Evolutionary conservation across 2,888 invertebrate species (phyloP).

Genomic region (Dimorphilus gyrociliatus): DNA sequence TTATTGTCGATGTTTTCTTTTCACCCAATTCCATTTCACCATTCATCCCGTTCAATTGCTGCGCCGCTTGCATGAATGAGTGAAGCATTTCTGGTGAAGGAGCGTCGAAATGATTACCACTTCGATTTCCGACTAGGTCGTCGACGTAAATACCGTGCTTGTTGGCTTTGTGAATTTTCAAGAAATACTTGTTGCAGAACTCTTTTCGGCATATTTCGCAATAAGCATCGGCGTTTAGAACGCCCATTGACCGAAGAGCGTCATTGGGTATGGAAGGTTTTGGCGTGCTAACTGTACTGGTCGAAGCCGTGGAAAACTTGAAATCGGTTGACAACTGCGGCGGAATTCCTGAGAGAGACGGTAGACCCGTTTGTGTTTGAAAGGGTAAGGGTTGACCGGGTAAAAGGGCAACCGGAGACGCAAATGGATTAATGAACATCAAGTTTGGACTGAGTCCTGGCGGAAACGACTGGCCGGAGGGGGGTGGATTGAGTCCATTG

Average conservation of each 20-base stretch:
- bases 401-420: constrained; percentile 28
- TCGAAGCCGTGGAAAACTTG: neutral
- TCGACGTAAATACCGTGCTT: constrained; percentile 27
- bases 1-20: neutral
- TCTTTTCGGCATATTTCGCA: constrained; percentile 66
- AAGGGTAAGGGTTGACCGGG: constrained; percentile 19
- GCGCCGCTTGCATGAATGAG: neutral
- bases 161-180: constrained; percentile 33
- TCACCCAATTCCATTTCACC: neutral
- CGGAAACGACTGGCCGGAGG: constrained; percentile 5
- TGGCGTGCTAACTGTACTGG: neutral
- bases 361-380: constrained; percentile 1
- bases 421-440: constrained; percentile 35
- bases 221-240: constrained; percentile 50
- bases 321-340: neutral
- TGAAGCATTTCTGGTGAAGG: too few species aligned
- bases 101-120: too few species aligned
- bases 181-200: constrained; percentile 33
- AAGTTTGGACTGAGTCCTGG: constrained; percentile 15
- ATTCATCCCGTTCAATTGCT: constrained; percentile 1
- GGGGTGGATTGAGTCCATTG: constrained; percentile 6
- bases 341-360: neutral
- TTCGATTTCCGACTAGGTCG: too few species aligned
- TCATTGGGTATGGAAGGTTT: neutral
- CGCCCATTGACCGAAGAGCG: constrained; percentile 4